These are phyloP conservation scores for Orientallactaga sibirica DNA, from an alignment of 2,797 vertebrate species.

Conservation along the genomic window DNA sequence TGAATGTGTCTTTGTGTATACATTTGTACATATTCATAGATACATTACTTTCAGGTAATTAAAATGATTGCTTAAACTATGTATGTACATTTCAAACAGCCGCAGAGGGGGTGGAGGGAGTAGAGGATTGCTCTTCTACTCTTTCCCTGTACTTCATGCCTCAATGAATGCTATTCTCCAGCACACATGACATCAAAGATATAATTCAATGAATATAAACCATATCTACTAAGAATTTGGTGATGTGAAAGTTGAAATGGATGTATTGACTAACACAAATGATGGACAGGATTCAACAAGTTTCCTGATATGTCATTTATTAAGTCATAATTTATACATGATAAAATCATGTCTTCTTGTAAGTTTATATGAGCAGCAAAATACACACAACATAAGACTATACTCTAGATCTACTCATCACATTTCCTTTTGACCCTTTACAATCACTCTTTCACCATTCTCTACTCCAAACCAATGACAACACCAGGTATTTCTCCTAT, in stretches of 20 bases:
- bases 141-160: not conserved
- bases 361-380: not conserved
- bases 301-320: not conserved
- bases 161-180: not conserved
- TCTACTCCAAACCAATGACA: not conserved
- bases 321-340: conserved; percentile 3
- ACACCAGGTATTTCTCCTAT: not conserved
- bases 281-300: not conserved
- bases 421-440: no score
- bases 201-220: not conserved
- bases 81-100: not conserved
- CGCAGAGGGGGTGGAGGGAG: not conserved
- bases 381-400: not conserved
- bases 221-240: not conserved
- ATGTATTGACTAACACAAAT: not conserved
- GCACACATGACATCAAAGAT: not conserved
- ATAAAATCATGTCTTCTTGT: not conserved
- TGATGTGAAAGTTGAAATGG: conserved; percentile 14
- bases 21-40: no score
- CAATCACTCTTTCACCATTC: not conserved
- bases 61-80: not conserved
- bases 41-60: not conserved
- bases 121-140: not conserved
- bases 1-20: rapidly evolving
- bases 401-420: not conserved